Evolutionary conservation across 2,797 vertebrate genomes (phyloP).

Genomic region (Enteromius fasciolatus): DNA sequence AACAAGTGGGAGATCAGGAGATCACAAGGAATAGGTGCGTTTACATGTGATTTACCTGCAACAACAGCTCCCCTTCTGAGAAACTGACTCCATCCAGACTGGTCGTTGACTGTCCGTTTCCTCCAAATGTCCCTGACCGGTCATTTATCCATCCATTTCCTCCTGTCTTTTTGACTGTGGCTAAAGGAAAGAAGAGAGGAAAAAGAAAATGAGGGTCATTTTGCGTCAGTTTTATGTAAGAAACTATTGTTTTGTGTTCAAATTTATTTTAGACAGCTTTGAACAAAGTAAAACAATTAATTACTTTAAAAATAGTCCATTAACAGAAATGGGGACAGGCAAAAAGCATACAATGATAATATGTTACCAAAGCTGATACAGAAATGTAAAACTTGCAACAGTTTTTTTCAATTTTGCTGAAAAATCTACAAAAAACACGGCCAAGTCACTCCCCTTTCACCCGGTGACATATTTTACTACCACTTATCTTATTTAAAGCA

Average conservation of each 20-base stretch:
- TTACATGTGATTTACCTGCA: slow-evolving; percentile 66
- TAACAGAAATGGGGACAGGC: background rate
- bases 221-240: background rate
- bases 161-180: slow-evolving; percentile 69
- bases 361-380: background rate
- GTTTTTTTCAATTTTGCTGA: background rate
- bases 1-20: background rate
- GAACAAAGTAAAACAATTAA: background rate
- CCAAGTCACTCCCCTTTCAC: background rate
- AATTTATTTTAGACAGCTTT: background rate
- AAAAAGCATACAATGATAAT: background rate
- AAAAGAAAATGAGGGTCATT: background rate
- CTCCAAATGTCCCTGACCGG: slow-evolving; percentile 54
- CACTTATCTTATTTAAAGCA: background rate
- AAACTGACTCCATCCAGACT: slow-evolving; percentile 76
- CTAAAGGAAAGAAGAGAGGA: slow-evolving; percentile 57
- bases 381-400: background rate
- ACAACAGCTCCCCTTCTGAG: slow-evolving; percentile 76
- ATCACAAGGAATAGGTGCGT: background rate
- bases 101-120: slow-evolving; percentile 57
- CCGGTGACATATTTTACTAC: background rate
- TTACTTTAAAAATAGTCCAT: background rate
- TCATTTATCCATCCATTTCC: slow-evolving; percentile 60
- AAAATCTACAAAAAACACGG: background rate
- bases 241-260: background rate